Evolutionary conservation across 2,113 vertebrate species (phyloP), one percentile per base, ranked within the genome.

Genomic region (Baryphthengus martii): DNA sequence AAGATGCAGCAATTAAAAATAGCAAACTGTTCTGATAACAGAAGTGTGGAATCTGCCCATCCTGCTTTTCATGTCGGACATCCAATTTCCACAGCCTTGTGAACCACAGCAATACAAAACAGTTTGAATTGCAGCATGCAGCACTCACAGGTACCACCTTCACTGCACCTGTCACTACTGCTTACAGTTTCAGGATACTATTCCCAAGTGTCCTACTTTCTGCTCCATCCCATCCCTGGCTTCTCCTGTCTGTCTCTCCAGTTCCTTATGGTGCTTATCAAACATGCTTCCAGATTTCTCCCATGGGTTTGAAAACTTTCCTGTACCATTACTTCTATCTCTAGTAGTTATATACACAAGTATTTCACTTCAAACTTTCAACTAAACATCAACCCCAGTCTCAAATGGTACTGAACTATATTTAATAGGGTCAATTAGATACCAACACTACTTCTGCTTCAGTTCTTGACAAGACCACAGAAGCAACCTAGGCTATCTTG

Each of bases 271-370:
- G 33, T 61, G 18, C 17, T 81, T 62, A 49, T 39, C 25, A 58
- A 26, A 85, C 2, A 33, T 0, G 0, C 33, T 18, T 85, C 17
- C 8, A 17, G 11, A 6, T n/a, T 58, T 78, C 21, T 59, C 19
- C 49, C 7, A 12, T 0, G 17, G 8, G 26, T 62, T 66, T 66
- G 31, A 62, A 82, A 77, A 63, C 19, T 40, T 31, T 25, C 4
- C 29, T 33, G 7, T 21, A 52, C 8, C 17, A 24, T 93, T 44
- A 56, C 4, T 50, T 82, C 20, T 50, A 45, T 55, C 31, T 37
- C 19, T 31, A 45, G 7, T 12, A 74, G 25, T 58, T 70, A 50
- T 31, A 74, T 0, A 85, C 45, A 58, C 7, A 90, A 90, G 11
- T 16, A 82, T 26, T 18, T 79, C 19, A 19, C 47, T 45, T 62